Evolutionary conservation across 2,113 vertebrate genomes (phyloP).

Genomic region (Rhynchomys soricoides): DNA sequence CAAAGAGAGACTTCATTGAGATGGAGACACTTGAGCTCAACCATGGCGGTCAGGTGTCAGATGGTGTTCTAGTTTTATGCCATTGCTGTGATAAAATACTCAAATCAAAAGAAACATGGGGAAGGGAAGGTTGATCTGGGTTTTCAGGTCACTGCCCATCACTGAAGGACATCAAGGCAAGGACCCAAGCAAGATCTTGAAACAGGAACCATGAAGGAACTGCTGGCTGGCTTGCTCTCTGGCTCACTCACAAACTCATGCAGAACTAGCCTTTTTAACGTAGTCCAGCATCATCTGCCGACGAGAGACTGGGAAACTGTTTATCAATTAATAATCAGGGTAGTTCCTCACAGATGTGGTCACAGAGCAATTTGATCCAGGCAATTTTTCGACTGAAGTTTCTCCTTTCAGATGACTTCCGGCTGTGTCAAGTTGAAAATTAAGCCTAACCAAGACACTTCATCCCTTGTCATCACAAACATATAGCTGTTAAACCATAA

Average conservation of each 20-base stretch:
- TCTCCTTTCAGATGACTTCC: not conserved
- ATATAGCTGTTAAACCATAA: not conserved
- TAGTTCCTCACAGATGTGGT: not conserved
- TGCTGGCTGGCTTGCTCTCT: not conserved
- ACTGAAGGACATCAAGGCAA: not conserved
- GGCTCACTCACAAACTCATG: not conserved
- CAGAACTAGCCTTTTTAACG: not conserved
- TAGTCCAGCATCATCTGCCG: not conserved
- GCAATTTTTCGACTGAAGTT: not conserved
- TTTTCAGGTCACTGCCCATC: not conserved
- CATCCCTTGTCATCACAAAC: not conserved
- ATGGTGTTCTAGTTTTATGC: not conserved
- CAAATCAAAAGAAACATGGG: not conserved
- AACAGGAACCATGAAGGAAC: not conserved
- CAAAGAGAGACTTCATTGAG: not conserved
- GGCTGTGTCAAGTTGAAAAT: not conserved
- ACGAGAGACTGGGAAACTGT: not conserved
- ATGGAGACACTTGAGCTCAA: not conserved
- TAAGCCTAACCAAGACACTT: not conserved
- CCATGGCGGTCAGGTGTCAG: fast-evolving
- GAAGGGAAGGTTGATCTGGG: not conserved
- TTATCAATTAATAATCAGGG: not conserved
- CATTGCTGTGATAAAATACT: not conserved
- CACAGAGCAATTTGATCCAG: not conserved
- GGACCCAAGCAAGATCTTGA: not conserved